Evolutionary conservation across 2,797 vertebrate genomes (phyloP).

Genomic region (Betta splendens): DNA sequence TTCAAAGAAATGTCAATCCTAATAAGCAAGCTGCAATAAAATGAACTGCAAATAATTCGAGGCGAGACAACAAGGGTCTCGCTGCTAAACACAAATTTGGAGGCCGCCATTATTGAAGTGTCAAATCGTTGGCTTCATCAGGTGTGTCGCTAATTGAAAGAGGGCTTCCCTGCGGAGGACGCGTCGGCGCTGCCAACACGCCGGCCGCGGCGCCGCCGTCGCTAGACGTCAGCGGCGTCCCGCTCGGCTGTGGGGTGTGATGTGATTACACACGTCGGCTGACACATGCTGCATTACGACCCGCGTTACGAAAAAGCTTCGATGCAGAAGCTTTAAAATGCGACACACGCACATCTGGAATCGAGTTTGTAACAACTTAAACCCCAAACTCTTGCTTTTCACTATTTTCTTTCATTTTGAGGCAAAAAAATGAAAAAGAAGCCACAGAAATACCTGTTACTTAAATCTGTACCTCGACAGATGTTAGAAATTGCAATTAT

Average conservation of each 20-base stretch:
- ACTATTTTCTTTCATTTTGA: not conserved
- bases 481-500: constrained; percentile 35
- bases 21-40: constrained; percentile 14
- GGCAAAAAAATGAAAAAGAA: not conserved
- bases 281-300: no score
- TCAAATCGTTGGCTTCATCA: not conserved
- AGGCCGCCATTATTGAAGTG: constrained; percentile 4
- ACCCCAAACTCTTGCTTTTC: no score
- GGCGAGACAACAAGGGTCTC: not conserved
- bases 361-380: not conserved
- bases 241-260: no score
- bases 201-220: no score
- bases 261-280: no score
- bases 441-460: constrained; percentile 19
- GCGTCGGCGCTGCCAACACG: no score
- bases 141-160: not conserved
- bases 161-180: no score
- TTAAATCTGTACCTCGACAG: constrained; percentile 35
- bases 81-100: not conserved
- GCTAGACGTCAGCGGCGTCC: no score
- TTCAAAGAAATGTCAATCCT: constrained; percentile 21
- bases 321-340: no score
- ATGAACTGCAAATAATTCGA: constrained; percentile 16
- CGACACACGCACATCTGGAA: not conserved
- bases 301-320: no score